phyloP scores from a whole-genome alignment of 2,797 vertebrate genomes.

The Leptoclinus maculatus region DNA sequence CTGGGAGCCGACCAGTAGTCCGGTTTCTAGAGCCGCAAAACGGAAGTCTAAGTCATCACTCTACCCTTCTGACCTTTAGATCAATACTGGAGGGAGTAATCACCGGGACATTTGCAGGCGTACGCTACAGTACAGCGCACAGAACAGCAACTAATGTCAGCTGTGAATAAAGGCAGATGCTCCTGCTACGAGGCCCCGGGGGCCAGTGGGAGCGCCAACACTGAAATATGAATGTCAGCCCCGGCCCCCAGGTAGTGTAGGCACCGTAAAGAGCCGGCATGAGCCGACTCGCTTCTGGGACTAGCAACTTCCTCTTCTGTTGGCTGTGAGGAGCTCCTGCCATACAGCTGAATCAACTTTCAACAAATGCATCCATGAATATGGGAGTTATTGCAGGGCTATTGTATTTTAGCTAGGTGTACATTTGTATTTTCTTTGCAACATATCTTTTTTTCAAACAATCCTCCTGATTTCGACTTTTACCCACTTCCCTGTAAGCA shows the following conservation, averaged over 20 bases:
- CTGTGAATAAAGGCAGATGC: constrained; percentile 56
- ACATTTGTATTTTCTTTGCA: not conserved
- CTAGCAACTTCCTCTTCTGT: not conserved
- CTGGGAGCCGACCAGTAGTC: not conserved
- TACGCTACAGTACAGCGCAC: constrained; percentile 9
- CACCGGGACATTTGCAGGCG: constrained; percentile 17
- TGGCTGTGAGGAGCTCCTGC: not conserved
- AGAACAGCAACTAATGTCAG: constrained; percentile 44
- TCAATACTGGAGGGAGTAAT: constrained; percentile 37
- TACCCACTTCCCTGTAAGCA: not conserved
- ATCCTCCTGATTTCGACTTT: not conserved
- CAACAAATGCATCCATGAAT: not conserved
- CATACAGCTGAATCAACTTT: not conserved
- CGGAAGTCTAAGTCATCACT: constrained; percentile 4
- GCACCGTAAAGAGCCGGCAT: constrained; percentile 24
- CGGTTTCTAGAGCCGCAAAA: constrained; percentile 1
- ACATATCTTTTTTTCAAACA: too few species aligned
- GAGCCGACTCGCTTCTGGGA: constrained; percentile 21
- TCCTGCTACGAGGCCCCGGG: constrained; percentile 26
- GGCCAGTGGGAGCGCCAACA: constrained; percentile 21
- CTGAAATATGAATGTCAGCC: constrained; percentile 57
- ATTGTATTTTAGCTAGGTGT: not conserved
- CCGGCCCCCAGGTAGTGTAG: constrained; percentile 32
- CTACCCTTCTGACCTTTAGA: constrained; percentile 25
- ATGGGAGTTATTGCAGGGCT: not conserved